Base-by-base conservation (phyloP, 2,797 vertebrate species). In the Syngnathus rostellatus region DNA sequence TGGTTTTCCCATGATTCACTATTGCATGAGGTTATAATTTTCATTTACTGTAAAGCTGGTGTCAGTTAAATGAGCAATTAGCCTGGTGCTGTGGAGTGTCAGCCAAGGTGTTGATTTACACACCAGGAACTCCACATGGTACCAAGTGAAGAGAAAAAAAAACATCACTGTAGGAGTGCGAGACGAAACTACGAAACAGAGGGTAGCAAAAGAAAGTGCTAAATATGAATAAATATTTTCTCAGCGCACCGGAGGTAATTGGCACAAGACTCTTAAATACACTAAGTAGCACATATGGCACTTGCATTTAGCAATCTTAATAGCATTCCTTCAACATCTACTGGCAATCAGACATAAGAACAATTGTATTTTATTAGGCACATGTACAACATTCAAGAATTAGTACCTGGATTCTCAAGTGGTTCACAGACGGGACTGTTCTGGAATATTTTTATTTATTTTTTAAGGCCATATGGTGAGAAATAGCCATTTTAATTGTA, bases 141-240 rank as follows among this genome's bases (percentile, higher is more conserved):
- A 61, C n/a, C 10, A 41, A 25, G 40, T 2, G 31, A 31, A 17
- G 55, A 38, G 7, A 43, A n/a, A 40, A 21, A 62, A 62, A 23
- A 43, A 61, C 19, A n/a, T 21, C 6, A 17, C 40, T 41, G 39
- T n/a, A 21, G 11, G 8, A n/a, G 21, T 6, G 2, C n/a, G 21
- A 45, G 38, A 23, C 16, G 40, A 25, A 45, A 23, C 21, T 25
- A 23, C 16, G 40, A 25, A 45, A 23, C 21, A 45, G 60, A 43
- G 11, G 21, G 21, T 23, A 43, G 43, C 60, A 43, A 62, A 43
- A 62, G 60, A 62, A 62, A 62, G 41, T 62, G 60, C 41, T 41
- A 62, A 25, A 62, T 17, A 41, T 17, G 40, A 43, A 62, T 62
- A 25, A 62, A 62, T 62, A 62, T 62, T 62, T 62, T 62, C 21